A percentile compares a stretch with the other conserved stretches of the same genome.
phyloP scores from a whole-genome alignment of 2,113 vertebrate species.

The Protobothrops mucrosquamatus region DNA sequence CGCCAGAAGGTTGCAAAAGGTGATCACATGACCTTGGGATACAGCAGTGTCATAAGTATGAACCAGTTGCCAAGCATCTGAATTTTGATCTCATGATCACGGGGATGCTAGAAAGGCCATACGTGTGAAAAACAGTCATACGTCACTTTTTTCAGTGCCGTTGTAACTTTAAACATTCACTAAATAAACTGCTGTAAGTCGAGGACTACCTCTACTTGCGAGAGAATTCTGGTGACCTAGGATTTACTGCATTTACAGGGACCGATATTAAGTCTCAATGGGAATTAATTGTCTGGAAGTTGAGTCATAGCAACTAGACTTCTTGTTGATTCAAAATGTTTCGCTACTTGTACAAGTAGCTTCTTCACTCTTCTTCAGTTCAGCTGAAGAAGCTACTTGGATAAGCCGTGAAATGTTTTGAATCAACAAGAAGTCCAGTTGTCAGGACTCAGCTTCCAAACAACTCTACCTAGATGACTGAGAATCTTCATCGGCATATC shows the following conservation, averaged over 20 bases:
- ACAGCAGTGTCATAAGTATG: not conserved
- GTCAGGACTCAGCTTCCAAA: not conserved
- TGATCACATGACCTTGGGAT: not conserved
- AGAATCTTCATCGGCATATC: not conserved
- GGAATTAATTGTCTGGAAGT: not conserved
- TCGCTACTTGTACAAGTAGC: not conserved
- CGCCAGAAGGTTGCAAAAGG: not conserved
- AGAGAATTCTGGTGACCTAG: not conserved
- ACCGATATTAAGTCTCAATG: not conserved
- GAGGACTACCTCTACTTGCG: not conserved
- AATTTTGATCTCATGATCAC: not conserved
- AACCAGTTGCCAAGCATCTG: not conserved
- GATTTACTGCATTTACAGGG: not conserved
- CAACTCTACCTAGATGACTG: not conserved
- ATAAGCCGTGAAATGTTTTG: not conserved
- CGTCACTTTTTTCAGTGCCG: not conserved
- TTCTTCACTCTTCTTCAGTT: not conserved
- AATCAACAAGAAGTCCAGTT: not conserved
- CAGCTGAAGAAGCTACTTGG: not conserved
- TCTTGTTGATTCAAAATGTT: not conserved
- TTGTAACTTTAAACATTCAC: not conserved
- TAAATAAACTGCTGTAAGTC: not conserved
- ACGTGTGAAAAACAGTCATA: not conserved
- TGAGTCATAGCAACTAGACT: not conserved
- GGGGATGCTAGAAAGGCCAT: not conserved